phyloP scores from a whole-genome alignment of 1,140 invertebrate genomes.

The Ips typographus region DNA sequence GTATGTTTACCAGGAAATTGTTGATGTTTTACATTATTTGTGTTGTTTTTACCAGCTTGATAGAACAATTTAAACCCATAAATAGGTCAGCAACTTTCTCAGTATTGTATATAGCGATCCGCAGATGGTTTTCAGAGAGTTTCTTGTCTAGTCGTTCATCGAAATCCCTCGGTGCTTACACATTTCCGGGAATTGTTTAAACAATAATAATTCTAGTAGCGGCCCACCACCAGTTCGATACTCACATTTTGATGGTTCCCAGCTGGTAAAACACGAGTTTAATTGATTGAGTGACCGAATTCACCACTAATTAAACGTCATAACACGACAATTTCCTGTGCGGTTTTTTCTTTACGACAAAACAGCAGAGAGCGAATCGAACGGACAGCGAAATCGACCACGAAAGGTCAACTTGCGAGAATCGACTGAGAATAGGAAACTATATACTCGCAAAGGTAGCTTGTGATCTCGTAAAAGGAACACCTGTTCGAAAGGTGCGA shows the following conservation, averaged over 20 bases:
- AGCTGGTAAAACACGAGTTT: background rate
- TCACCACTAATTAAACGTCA: background rate
- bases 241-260: background rate
- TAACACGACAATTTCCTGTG: background rate
- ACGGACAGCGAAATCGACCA: conserved; percentile 1
- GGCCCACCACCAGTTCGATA: background rate
- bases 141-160: no score
- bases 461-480: conserved; percentile 2
- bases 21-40: no score
- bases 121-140: no score
- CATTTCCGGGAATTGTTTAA: no score
- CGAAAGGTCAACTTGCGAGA: conserved; percentile 41
- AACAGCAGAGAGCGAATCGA: background rate
- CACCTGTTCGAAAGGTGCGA: conserved; percentile 1
- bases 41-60: no score
- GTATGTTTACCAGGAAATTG: no score
- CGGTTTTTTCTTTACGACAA: background rate
- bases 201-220: background rate
- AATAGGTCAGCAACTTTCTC: no score
- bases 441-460: conserved; percentile 13
- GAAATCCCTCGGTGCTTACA: no score
- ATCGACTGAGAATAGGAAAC: conserved; percentile 44
- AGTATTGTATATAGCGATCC: no score
- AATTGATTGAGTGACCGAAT: background rate
- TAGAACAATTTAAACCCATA: no score